Evolutionary conservation across 2,797 vertebrate genomes (phyloP).

Genomic region (Oreortyx pictus): DNA sequence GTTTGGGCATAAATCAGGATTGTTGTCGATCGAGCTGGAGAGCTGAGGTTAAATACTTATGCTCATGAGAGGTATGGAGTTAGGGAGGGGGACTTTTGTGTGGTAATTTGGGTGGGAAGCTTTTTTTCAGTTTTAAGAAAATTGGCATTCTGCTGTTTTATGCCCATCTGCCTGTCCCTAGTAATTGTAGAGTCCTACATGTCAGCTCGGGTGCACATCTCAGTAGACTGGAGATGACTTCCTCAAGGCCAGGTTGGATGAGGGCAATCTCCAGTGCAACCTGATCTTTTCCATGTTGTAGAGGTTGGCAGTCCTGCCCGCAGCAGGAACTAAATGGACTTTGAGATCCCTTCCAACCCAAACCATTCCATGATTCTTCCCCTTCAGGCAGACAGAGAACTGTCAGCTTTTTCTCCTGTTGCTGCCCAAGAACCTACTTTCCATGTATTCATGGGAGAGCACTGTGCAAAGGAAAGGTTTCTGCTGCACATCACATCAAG

Average conservation of each 20-base stretch:
- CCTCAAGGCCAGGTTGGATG: not conserved
- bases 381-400: not conserved
- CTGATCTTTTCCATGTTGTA: too few relatives aligned
- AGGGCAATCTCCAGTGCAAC: too few relatives aligned
- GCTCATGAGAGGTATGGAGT: not conserved
- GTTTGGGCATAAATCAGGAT: not conserved
- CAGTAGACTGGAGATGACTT: not conserved
- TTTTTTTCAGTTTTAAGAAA: not conserved
- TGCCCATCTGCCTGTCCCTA: not conserved
- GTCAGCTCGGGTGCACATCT: not conserved
- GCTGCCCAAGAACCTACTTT: not conserved
- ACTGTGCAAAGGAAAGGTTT: not conserved
- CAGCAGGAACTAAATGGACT: too few relatives aligned
- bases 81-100: not conserved
- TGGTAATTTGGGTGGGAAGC: not conserved
- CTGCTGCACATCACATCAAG: accelerated
- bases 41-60: not conserved
- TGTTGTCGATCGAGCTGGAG: not conserved
- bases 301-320: too few relatives aligned
- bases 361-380: not conserved
- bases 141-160: not conserved
- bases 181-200: not conserved
- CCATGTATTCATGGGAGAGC: accelerated
- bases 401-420: not conserved
- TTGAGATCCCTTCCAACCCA: too few relatives aligned